Evolutionary conservation across 2,888 invertebrate species (phyloP).

Genomic region (Tupiocoris notatus): DNA sequence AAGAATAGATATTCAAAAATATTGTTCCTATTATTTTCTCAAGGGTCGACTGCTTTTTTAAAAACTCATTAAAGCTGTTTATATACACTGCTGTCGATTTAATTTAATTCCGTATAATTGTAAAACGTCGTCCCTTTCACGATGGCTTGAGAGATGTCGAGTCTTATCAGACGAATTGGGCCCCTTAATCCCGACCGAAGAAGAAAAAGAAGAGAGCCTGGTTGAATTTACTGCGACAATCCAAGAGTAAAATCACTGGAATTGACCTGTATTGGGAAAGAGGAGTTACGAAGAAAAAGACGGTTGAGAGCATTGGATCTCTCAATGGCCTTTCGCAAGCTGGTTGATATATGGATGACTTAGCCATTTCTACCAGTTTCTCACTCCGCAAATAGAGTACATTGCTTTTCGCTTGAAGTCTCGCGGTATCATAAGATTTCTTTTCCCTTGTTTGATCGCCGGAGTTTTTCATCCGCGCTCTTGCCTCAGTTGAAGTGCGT

Average conservation of each 20-base stretch:
- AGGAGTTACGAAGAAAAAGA: conserved; percentile 16
- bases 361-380: conserved; percentile 8
- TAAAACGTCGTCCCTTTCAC: neutral
- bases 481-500: neutral
- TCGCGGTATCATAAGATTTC: neutral
- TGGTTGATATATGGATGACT: conserved; percentile 33
- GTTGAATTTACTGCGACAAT: conserved; percentile 32
- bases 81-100: neutral
- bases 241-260: conserved; percentile 35
- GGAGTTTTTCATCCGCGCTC: neutral
- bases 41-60: too few species aligned
- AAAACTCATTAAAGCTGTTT: too few species aligned
- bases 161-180: neutral
- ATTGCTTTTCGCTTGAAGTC: neutral
- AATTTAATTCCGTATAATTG: neutral
- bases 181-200: neutral
- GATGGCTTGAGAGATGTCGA: neutral
- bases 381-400: neutral
- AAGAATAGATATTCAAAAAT: too few species aligned
- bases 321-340: conserved; percentile 20
- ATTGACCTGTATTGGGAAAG: conserved; percentile 32
- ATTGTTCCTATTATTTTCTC: too few species aligned
- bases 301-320: conserved; percentile 7
- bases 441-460: neutral
- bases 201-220: conserved; percentile 1